Evolutionary conservation across 2,113 vertebrate genomes (phyloP), one percentile per base, ranked within the genome.

Genomic region (Leucosticte australis): DNA sequence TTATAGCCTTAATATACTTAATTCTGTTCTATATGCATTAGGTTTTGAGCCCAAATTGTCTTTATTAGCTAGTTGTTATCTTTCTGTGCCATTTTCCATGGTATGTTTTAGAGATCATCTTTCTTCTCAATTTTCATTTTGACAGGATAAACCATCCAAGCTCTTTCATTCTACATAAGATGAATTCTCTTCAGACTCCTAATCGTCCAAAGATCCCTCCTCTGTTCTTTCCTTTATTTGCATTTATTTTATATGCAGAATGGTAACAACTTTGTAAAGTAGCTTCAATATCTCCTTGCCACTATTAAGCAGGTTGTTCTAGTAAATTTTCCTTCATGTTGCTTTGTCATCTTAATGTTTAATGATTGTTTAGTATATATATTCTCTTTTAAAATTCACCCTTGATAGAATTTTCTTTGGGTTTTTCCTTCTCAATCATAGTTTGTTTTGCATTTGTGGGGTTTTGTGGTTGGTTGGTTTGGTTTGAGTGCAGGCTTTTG

Each of bases 401-500:
- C 7, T 3, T 46, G 16, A 26, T 15, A 37, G 2, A 42, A 46
- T 80, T 90, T 44, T 56, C 23, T 52, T 62, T 17, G 20, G 1
- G 2, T 15, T 44, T 67, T 60, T 30, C 28, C 11, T 62, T 73
- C 27, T 22, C 5, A 35, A 1, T 47, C 11, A 14, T 24, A 39
- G 3, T 52, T 50, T 42, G 4, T 24, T 74, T 44, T 74, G 8
- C 3, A 44, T 65, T 73, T 65, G 1, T 23, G 15, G 3, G 26
- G 5, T 0, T 12, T 9, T 24, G 9, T 37, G 8, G 1, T 41
- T 39, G 7, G 5, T 59, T 50, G 7, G 6, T 33, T 64, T 73
- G 16, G 16, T 41, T 56, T 1, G 2, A 23, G 21, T 59, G 21
- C 3, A 6, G 1, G 9, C 22, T 57, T 57, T 42, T 31, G 2